These are phyloP conservation scores for Acrocera orbiculus DNA, from an alignment of 2,888 invertebrate species.

Conservation along the genomic window DNA sequence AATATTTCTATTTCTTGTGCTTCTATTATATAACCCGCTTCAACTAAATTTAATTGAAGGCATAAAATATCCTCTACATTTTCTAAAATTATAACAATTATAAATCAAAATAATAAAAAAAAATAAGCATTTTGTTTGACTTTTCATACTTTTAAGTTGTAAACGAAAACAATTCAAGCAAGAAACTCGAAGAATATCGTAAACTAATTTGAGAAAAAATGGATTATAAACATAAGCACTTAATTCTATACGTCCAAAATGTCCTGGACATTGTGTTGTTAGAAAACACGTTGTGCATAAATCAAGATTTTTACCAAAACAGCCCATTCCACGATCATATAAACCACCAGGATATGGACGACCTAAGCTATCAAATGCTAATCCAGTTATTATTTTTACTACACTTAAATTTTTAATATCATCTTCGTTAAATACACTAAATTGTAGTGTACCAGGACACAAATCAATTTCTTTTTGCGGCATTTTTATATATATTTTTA, in stretches of 20 bases:
- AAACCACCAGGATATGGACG: conserved; percentile 74
- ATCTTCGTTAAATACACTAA: conserved; percentile 55
- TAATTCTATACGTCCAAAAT: conserved; percentile 86
- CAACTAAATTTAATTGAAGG: conserved; percentile 53
- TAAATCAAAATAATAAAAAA: not conserved
- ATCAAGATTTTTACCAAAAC: conserved; percentile 32
- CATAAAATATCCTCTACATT: conserved; percentile 24
- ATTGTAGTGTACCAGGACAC: conserved; percentile 33
- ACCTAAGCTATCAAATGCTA: conserved; percentile 65
- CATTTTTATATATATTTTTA: not conserved
- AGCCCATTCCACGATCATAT: conserved; percentile 70
- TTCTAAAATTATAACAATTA: conserved; percentile 17
- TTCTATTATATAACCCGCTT: conserved; percentile 54
- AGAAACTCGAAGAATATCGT: conserved; percentile 44
- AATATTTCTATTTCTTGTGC: conserved; percentile 46
- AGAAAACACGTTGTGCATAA: conserved; percentile 65
- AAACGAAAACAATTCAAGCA: conserved; percentile 54
- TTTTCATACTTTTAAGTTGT: conserved; percentile 40
- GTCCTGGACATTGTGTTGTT: conserved; percentile 62
- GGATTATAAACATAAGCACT: conserved; percentile 84
- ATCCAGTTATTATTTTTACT: conserved; percentile 56
- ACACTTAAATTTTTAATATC: conserved; percentile 69
- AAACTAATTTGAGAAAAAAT: conserved; percentile 59
- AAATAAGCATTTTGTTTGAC: not conserved
- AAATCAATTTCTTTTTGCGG: conserved; percentile 21